Conservation (phyloP, 2,113 vertebrate species). For the Cromileptes altivelis region DNA sequence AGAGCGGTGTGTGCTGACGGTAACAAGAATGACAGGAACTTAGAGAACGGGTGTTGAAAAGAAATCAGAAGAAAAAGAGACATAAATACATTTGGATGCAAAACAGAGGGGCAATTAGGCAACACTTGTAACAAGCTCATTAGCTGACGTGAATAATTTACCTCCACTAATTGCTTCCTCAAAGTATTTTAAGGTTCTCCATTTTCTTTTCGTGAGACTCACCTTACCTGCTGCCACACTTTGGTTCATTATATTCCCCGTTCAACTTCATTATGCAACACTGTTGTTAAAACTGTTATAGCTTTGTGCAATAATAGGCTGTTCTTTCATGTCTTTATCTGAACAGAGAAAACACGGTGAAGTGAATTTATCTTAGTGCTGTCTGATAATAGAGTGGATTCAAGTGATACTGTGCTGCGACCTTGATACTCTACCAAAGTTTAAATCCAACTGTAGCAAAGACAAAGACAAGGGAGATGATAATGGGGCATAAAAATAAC, state of each 20-base stretch:
- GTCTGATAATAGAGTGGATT: slow-evolving; percentile 43
- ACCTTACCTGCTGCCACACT: slow-evolving; percentile 54
- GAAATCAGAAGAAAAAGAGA: slow-evolving; percentile 47
- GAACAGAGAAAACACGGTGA: not conserved
- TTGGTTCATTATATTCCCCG: slow-evolving; percentile 49
- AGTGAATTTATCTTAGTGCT: slow-evolving; percentile 13
- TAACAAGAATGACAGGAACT: not conserved
- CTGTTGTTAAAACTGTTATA: slow-evolving; percentile 26
- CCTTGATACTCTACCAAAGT: slow-evolving; percentile 8
- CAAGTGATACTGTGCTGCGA: not conserved
- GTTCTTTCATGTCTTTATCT: slow-evolving; percentile 43
- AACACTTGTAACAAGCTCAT: slow-evolving; percentile 66
- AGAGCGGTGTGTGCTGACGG: not conserved
- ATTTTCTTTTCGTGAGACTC: slow-evolving; percentile 40
- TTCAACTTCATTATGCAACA: slow-evolving; percentile 38
- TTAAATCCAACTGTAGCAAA: not conserved
- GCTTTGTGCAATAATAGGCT: slow-evolving; percentile 27
- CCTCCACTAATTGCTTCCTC: slow-evolving; percentile 61
- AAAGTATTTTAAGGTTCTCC: slow-evolving; percentile 44
- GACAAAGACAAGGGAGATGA: slow-evolving; percentile 4
- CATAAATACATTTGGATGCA: slow-evolving; percentile 49
- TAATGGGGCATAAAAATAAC: not conserved
- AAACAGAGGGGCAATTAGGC: slow-evolving; percentile 56
- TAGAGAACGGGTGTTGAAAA: slow-evolving; percentile 5
- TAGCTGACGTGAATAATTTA: slow-evolving; percentile 71